phyloP scores from a whole-genome alignment of 2,888 invertebrate genomes.

The Rhopalosiphum nymphaeae region DNA sequence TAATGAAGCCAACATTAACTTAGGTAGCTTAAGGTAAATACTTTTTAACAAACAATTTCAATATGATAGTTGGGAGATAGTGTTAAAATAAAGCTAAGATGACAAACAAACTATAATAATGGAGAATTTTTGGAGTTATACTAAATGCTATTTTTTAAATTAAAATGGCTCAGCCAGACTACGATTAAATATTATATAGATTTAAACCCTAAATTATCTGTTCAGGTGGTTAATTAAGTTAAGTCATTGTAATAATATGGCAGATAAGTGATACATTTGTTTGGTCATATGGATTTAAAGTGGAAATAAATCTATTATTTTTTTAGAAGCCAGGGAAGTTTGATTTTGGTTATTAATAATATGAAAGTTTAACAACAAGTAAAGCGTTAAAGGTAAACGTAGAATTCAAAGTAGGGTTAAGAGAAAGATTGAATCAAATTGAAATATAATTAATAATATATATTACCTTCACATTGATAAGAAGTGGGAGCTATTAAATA shows the following conservation, averaged over 20 bases:
- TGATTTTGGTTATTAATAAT: neutral
- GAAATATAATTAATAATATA: neutral
- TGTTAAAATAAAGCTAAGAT: neutral
- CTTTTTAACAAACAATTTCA: neutral
- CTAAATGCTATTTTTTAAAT: neutral
- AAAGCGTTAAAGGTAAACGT: neutral
- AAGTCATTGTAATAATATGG: neutral
- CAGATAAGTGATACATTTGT: neutral
- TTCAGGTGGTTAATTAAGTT: no score
- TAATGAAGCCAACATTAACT: neutral
- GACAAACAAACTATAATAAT: neutral
- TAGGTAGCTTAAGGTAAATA: neutral
- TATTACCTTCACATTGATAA: neutral
- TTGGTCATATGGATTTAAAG: no score
- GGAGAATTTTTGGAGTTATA: neutral
- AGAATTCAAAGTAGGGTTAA: neutral
- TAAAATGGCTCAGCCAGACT: neutral
- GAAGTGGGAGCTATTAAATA: neutral
- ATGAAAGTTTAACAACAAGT: neutral
- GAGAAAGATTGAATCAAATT: neutral
- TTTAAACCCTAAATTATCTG: neutral
- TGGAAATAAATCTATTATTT: no score
- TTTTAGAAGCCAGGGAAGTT: neutral
- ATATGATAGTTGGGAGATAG: neutral
- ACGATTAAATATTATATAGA: neutral